These are phyloP conservation scores for Platichthys flesus DNA, from an alignment of 2,113 vertebrate species.

Conservation along the genomic window DNA sequence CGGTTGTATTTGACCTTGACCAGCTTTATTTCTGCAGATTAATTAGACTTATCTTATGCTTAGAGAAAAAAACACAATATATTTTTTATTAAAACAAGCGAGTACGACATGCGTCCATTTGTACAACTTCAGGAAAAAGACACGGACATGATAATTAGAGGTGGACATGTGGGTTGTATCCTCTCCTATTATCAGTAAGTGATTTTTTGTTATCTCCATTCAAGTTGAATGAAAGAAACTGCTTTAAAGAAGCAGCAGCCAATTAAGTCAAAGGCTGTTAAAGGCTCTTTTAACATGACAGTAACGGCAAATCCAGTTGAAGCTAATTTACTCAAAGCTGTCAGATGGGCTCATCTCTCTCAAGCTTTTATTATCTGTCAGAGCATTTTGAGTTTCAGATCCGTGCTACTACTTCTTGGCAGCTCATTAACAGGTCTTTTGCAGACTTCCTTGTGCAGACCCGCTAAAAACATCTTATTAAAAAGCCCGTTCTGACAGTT, in stretches of 20 bases:
- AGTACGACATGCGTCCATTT: neutral
- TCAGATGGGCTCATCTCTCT: constrained; percentile 29
- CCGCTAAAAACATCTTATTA: constrained; percentile 16
- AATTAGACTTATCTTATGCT: neutral
- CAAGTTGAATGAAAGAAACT: constrained; percentile 21
- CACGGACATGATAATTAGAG: neutral
- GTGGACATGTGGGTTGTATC: constrained; percentile 5
- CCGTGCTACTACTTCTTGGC: constrained; percentile 7
- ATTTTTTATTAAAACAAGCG: neutral
- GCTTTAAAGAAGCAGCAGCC: constrained; percentile 21
- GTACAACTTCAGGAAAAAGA: constrained; percentile 3
- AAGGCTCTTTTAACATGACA: constrained; percentile 46
- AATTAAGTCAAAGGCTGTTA: constrained; percentile 46
- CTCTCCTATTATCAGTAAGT: constrained; percentile 16
- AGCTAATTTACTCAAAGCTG: constrained; percentile 52
- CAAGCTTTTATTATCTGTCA: constrained; percentile 33
- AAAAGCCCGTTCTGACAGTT: constrained; percentile 5
- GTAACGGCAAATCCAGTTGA: constrained; percentile 59
- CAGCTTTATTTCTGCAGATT: constrained; percentile 19
- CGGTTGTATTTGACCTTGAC: constrained; percentile 23
- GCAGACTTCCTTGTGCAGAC: constrained; percentile 5
- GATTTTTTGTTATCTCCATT: neutral
- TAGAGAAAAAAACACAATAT: neutral
- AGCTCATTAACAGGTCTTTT: constrained; percentile 9
- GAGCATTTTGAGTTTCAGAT: constrained; percentile 37